These are phyloP conservation scores for Pocota personata DNA, from an alignment of 2,888 invertebrate genomes.

Conservation along the genomic window DNA sequence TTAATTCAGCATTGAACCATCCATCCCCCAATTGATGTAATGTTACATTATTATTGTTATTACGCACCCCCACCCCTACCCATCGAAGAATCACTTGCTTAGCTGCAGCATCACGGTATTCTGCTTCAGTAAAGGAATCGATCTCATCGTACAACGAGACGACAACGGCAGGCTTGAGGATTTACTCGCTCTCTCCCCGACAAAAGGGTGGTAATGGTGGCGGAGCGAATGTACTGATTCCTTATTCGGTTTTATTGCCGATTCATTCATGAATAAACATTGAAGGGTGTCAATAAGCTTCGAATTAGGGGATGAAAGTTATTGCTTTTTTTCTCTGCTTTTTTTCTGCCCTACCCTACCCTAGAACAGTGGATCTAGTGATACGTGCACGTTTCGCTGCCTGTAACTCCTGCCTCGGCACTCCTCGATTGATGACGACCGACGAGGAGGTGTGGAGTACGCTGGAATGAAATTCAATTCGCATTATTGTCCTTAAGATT, in stretches of 20 bases:
- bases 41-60: constrained; percentile 73
- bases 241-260: constrained; percentile 73
- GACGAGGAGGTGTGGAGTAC: constrained; percentile 10
- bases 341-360: constrained; percentile 1
- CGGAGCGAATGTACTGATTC: constrained; percentile 68
- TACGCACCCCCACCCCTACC: constrained; percentile 32
- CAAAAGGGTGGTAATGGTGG: constrained; percentile 24
- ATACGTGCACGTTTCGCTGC: constrained; percentile 55
- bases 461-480: constrained; percentile 66
- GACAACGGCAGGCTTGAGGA: constrained; percentile 5
- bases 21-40: constrained; percentile 70
- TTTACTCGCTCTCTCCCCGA: constrained; percentile 3
- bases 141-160: background rate
- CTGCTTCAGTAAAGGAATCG: constrained; percentile 24
- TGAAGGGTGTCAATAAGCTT: constrained; percentile 74
- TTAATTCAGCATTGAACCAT: constrained; percentile 62
- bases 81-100: constrained; percentile 29
- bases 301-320: constrained; percentile 73
- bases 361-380: constrained; percentile 5
- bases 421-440: constrained; percentile 47
- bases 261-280: constrained; percentile 74
- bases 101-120: constrained; percentile 47
- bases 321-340: constrained; percentile 61
- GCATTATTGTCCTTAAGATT: constrained; percentile 73
- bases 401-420: constrained; percentile 18